Evolutionary conservation across 2,888 invertebrate genomes (phyloP).

Genomic region (Cataglyphis cursor): DNA sequence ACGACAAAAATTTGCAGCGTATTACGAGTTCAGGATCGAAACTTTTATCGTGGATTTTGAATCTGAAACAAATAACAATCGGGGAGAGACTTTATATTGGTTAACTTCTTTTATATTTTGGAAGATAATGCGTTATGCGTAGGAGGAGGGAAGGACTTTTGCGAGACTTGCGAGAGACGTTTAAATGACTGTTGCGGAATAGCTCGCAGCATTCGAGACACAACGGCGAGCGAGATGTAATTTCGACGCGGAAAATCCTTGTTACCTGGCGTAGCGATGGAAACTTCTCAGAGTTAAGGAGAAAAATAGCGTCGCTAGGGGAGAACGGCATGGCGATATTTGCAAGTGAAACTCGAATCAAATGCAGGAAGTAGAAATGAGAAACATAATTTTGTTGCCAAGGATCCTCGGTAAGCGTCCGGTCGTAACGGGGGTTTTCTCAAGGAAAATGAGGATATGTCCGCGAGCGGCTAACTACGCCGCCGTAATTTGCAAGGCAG

Average conservation of each 20-base stretch:
- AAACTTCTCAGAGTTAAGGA: slow-evolving; percentile 51
- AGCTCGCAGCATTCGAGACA: slow-evolving; percentile 43
- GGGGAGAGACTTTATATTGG: not conserved
- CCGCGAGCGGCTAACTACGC: slow-evolving; percentile 50
- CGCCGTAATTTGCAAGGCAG: slow-evolving; percentile 56
- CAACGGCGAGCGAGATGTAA: slow-evolving; percentile 51
- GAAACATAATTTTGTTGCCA: slow-evolving; percentile 60
- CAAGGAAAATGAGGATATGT: slow-evolving; percentile 52
- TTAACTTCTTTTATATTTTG: not conserved
- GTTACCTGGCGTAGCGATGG: slow-evolving; percentile 36
- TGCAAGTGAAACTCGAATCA: slow-evolving; percentile 63
- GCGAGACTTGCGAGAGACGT: slow-evolving; percentile 20
- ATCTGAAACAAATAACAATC: not conserved
- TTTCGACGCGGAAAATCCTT: slow-evolving; percentile 56
- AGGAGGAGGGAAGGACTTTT: slow-evolving; percentile 13
- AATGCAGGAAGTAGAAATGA: slow-evolving; percentile 60
- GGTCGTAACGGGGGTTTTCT: slow-evolving; percentile 51
- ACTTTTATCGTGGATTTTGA: not conserved
- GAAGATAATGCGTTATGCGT: not conserved
- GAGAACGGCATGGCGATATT: slow-evolving; percentile 49
- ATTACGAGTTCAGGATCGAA: not conserved
- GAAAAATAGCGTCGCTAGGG: slow-evolving; percentile 53
- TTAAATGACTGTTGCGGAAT: slow-evolving; percentile 50
- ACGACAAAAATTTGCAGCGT: not conserved
- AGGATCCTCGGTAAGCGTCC: slow-evolving; percentile 49